Percentiles rank a stretch among this genome's conserved stretches.
These are phyloP conservation scores for Augiades crinisus DNA, from an alignment of 2,888 invertebrate species.

Conservation along the genomic window DNA sequence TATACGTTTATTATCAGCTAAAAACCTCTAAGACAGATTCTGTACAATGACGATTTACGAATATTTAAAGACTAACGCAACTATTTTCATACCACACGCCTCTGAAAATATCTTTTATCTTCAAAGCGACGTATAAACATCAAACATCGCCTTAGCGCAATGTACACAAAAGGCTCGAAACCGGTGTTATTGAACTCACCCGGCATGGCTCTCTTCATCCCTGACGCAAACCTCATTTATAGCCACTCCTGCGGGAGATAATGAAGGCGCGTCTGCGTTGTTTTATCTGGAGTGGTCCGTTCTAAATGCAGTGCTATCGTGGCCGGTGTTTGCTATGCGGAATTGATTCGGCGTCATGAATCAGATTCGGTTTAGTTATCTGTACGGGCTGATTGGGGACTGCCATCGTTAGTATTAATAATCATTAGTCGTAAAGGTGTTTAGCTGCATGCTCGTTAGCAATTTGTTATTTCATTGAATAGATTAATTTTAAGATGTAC, in stretches of 20 bases:
- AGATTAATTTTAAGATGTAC: no score
- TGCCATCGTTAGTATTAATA: not conserved
- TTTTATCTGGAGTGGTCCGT: constrained; percentile 56
- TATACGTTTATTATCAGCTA: no score
- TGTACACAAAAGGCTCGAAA: constrained; percentile 13
- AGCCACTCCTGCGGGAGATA: constrained; percentile 35
- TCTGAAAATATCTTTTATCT: not conserved
- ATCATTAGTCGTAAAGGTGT: not conserved
- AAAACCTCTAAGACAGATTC: no score
- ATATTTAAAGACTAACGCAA: no score
- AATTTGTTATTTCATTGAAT: no score
- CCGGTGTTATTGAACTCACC: constrained; percentile 31
- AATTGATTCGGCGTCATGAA: constrained; percentile 32
- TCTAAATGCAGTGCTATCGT: constrained; percentile 49
- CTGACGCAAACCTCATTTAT: constrained; percentile 32
- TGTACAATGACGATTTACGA: no score
- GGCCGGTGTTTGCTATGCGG: constrained; percentile 36
- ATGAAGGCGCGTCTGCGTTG: constrained; percentile 45
- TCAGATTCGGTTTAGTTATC: constrained; percentile 6
- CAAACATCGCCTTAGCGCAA: not conserved
- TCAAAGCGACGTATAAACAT: not conserved
- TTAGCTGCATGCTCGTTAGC: no score
- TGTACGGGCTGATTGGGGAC: constrained; percentile 3
- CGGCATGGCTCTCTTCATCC: constrained; percentile 12
- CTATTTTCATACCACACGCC: no score